Evolutionary conservation across 2,113 vertebrate genomes (phyloP).

Genomic region (Passerina amoena): DNA sequence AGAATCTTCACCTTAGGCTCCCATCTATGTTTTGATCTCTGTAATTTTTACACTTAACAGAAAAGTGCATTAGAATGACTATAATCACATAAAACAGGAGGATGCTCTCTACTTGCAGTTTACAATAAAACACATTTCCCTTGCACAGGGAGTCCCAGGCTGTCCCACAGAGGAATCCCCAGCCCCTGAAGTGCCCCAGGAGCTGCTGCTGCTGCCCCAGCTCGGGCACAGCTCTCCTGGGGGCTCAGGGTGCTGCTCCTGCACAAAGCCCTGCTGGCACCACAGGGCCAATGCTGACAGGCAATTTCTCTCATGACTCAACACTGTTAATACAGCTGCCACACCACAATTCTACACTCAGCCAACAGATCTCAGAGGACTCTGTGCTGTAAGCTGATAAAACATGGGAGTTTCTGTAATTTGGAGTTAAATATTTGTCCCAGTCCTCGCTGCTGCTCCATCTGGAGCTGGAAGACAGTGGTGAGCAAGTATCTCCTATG

Average conservation of each 20-base stretch:
- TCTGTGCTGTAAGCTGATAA: fast-evolving
- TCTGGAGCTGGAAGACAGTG: background rate
- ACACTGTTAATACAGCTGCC: background rate
- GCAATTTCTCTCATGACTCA: background rate
- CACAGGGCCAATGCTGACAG: background rate
- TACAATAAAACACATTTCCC: background rate
- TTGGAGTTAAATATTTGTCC: background rate
- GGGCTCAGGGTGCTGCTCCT: background rate
- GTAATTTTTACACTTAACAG: background rate
- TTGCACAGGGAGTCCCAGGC: fast-evolving
- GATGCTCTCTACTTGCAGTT: background rate
- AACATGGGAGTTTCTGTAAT: background rate
- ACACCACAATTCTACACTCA: background rate
- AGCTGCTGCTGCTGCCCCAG: background rate
- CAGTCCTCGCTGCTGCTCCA: background rate
- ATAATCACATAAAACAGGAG: background rate
- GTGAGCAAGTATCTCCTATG: background rate
- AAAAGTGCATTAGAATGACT: background rate
- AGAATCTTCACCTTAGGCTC: background rate
- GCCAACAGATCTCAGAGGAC: background rate
- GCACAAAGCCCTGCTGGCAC: background rate
- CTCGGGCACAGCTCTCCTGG: fast-evolving
- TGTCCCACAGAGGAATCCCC: background rate
- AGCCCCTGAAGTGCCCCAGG: fast-evolving
- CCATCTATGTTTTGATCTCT: background rate